A percentile compares a stretch with the other conserved stretches of the same genome.
Conservation (phyloP, 2,797 vertebrate species). For the Pseudomugil tenellus region DNA sequence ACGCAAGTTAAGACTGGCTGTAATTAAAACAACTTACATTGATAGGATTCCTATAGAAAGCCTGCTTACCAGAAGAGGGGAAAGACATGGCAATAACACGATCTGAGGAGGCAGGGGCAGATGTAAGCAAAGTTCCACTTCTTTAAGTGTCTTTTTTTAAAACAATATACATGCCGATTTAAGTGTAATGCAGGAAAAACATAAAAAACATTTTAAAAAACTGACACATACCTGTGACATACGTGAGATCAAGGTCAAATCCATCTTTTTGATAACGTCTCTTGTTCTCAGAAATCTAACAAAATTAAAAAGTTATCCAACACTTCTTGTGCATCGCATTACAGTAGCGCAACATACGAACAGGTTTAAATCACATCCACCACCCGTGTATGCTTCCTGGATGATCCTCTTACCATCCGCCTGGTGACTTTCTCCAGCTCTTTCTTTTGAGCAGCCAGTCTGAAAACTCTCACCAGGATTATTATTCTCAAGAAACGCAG, state of each 20-base stretch:
- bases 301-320: background rate
- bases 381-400: background rate
- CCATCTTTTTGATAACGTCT: slow-evolving; percentile 93
- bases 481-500: slow-evolving; percentile 88
- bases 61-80: slow-evolving; percentile 93
- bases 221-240: slow-evolving; percentile 87
- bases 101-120: slow-evolving; percentile 75
- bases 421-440: slow-evolving; percentile 90
- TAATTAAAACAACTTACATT: slow-evolving; percentile 73
- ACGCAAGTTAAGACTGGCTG: background rate
- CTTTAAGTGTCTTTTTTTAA: accelerated
- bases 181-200: background rate
- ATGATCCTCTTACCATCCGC: slow-evolving; percentile 86
- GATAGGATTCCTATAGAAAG: slow-evolving; percentile 95
- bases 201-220: background rate
- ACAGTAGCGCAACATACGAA: too few relatives aligned
- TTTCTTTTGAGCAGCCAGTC: slow-evolving; percentile 89
- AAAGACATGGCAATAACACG: slow-evolving; percentile 98
- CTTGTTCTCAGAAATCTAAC: slow-evolving; percentile 95
- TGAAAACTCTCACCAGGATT: slow-evolving; percentile 90
- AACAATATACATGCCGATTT: background rate
- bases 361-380: background rate
- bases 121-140: background rate
- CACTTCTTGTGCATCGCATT: background rate
- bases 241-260: slow-evolving; percentile 97